A percentile compares a stretch with the other conserved stretches of the same genome.
These are phyloP conservation scores for Sciaenops ocellatus DNA, from an alignment of 2,797 vertebrate species.

Conservation along the genomic window DNA sequence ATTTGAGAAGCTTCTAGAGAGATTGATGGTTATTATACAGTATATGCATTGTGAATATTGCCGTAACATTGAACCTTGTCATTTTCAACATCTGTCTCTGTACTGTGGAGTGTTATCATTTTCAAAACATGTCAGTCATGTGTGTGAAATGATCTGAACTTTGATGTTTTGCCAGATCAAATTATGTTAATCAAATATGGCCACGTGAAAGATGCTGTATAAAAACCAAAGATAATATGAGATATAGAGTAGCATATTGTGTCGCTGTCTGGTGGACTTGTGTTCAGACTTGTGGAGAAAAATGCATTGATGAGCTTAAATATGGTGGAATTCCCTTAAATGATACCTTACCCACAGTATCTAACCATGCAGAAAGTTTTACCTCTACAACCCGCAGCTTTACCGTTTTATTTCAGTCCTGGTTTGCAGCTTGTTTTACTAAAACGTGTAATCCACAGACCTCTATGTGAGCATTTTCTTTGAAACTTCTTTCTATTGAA, in stretches of 20 bases:
- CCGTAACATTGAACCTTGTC: conserved; percentile 31
- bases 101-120: conserved; percentile 14
- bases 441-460: not conserved
- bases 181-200: conserved; percentile 10
- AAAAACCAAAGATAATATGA: not conserved
- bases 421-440: not conserved
- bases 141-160: conserved; percentile 22
- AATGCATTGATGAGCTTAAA: not conserved
- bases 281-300: not conserved
- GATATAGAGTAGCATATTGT: not conserved
- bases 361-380: not conserved
- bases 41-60: conserved; percentile 35
- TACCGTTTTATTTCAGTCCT: not conserved
- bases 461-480: not conserved
- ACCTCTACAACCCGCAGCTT: not conserved
- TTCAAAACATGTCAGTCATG: conserved; percentile 7
- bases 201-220: not conserved
- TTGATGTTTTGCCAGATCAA: conserved; percentile 5
- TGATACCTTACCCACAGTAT: not conserved
- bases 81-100: conserved; percentile 37
- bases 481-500: not conserved
- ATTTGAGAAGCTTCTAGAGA: conserved; percentile 36
- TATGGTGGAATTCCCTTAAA: not conserved
- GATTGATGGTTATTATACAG: conserved; percentile 27
- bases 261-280: not conserved